Percentiles rank a stretch among this genome's conserved stretches.
These are phyloP conservation scores for Drosophila kambysellisi DNA, from an alignment of 2,888 invertebrate species.

Conservation along the genomic window DNA sequence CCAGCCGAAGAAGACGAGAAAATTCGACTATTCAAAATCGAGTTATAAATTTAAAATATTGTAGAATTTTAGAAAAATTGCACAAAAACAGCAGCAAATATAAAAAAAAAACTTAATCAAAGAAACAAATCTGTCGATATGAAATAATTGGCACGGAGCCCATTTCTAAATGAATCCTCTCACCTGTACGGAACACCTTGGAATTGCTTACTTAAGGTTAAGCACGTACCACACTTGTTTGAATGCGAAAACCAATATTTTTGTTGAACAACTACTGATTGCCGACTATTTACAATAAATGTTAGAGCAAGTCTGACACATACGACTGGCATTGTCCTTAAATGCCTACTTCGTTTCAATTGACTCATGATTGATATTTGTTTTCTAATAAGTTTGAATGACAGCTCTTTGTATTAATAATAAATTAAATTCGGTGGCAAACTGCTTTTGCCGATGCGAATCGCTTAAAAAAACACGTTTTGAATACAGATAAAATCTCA, in stretches of 20 bases:
- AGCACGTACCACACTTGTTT: not conserved
- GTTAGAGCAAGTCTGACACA: not conserved
- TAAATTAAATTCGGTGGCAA: not conserved
- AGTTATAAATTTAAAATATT: not conserved
- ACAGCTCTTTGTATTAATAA: not conserved
- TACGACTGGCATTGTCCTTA: not conserved
- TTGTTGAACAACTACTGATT: not conserved
- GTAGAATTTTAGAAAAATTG: not conserved
- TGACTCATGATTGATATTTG: not conserved
- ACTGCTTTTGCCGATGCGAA: too few species aligned
- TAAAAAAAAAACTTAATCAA: too few species aligned
- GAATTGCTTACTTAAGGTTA: constrained; percentile 14
- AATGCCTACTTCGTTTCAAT: not conserved
- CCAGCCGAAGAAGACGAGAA: not conserved
- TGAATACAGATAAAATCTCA: too few species aligned
- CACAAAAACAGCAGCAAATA: too few species aligned
- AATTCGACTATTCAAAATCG: not conserved
- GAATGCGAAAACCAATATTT: constrained; percentile 3
- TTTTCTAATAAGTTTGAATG: not conserved
- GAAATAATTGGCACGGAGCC: too few species aligned
- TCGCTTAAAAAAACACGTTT: too few species aligned
- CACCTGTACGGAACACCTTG: not conserved
- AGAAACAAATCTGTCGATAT: too few species aligned
- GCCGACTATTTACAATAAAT: not conserved
- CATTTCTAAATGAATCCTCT: not conserved